These are phyloP conservation scores for Epicampocera succincta DNA, from an alignment of 2,888 invertebrate species.

Conservation along the genomic window DNA sequence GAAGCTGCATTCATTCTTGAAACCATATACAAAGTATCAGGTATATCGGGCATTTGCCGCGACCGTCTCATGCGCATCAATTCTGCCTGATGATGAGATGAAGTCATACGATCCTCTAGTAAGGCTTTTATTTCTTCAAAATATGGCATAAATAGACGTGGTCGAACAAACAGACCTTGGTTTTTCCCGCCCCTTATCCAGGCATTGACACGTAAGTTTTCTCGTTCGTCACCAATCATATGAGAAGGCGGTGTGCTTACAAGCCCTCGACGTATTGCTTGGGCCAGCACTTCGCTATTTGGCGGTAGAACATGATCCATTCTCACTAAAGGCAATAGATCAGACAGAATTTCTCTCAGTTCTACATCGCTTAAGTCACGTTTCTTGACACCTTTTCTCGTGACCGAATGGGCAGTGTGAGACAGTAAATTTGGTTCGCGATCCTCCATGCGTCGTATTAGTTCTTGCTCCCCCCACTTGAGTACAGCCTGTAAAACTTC, in stretches of 20 bases:
- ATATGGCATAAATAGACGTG: conserved; percentile 96
- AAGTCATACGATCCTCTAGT: conserved; percentile 89
- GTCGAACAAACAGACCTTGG: conserved; percentile 89
- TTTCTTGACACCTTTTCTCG: conserved; percentile 90
- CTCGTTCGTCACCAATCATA: conserved; percentile 89
- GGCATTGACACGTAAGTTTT: conserved; percentile 87
- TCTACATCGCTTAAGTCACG: conserved; percentile 92
- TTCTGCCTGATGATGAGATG: conserved; percentile 90
- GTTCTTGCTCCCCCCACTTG: conserved; percentile 94
- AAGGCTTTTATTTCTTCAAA: conserved; percentile 95
- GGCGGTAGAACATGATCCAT: conserved; percentile 95
- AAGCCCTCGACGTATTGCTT: conserved; percentile 86
- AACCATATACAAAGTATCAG: conserved; percentile 96
- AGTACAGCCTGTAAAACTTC: conserved; percentile 93
- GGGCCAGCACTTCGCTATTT: conserved; percentile 89
- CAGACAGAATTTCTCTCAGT: conserved; percentile 91
- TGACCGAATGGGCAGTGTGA: conserved; percentile 95
- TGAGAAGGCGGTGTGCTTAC: conserved; percentile 92
- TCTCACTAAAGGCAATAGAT: conserved; percentile 91
- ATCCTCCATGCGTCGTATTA: conserved; percentile 91
- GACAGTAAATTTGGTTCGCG: conserved; percentile 94
- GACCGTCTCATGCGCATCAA: conserved; percentile 87
- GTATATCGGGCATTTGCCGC: conserved; percentile 90
- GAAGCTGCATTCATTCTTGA: conserved; percentile 79
- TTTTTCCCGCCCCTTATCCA: conserved; percentile 90